A percentile compares a stretch with the other conserved stretches of the same genome.
Evolutionary conservation across 2,888 invertebrate genomes (phyloP).

Genomic region (Sepioteuthis lessoniana): DNA sequence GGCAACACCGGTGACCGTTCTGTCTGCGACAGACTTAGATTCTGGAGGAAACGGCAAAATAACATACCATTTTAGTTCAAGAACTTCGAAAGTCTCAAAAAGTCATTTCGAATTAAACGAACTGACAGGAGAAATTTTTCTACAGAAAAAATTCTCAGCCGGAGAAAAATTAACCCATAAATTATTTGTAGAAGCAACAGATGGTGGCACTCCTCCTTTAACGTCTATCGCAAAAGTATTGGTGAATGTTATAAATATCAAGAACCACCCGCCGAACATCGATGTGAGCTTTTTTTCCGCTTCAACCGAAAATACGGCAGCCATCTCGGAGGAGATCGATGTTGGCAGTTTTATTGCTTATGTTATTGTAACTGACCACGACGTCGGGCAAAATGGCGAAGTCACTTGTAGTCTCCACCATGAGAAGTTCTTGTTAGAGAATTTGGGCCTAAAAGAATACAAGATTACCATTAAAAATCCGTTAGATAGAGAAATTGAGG

Average conservation of each 20-base stretch:
- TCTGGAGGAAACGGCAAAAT: not conserved
- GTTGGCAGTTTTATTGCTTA: conserved; percentile 11
- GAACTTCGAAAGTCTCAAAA: not conserved
- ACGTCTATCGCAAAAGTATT: not conserved
- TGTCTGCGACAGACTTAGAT: not conserved
- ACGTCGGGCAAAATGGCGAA: not conserved
- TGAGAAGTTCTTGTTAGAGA: not conserved
- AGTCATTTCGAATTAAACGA: not conserved
- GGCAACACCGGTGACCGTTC: not conserved
- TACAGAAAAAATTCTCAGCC: not conserved
- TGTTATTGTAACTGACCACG: not conserved
- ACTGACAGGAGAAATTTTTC: not conserved
- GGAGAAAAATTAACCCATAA: not conserved
- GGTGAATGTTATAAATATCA: not conserved
- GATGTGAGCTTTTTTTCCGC: not conserved
- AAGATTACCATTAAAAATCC: not conserved
- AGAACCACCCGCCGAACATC: not conserved
- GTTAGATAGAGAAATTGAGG: not conserved
- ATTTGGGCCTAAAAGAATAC: not conserved
- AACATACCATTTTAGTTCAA: not conserved
- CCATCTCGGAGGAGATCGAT: not conserved
- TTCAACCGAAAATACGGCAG: not conserved
- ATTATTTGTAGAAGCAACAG: not conserved
- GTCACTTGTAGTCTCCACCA: not conserved
- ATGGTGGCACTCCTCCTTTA: not conserved